Percentiles rank a stretch among this genome's conserved stretches.
Conservation (phyloP, 1,140 invertebrate species). For the Pseudomyrmex concolor region DNA sequence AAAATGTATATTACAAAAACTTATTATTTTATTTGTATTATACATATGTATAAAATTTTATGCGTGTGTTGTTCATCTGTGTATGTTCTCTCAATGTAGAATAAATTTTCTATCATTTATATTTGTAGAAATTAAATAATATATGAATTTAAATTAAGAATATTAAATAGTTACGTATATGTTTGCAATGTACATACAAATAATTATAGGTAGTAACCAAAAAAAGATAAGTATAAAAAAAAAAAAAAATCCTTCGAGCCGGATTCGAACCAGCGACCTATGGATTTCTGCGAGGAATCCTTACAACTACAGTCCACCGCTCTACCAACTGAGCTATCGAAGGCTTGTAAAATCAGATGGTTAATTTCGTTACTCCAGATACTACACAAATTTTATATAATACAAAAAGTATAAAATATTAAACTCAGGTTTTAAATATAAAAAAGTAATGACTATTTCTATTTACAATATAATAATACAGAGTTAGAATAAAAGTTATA, state of each 20-base stretch:
- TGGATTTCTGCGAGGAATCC: constrained; percentile 58
- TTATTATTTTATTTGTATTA: no score
- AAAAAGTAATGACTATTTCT: constrained; percentile 10
- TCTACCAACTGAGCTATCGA: constrained; percentile 95
- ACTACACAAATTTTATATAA: background rate
- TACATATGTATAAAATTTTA: no score
- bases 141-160: background rate
- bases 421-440: background rate
- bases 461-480: background rate
- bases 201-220: background rate
- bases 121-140: no score
- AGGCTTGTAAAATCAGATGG: constrained; percentile 80
- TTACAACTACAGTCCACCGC: constrained; percentile 92
- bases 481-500: no score
- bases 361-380: background rate
- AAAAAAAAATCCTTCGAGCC: constrained; percentile 74
- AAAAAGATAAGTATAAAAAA: constrained; percentile 18
- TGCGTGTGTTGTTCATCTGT: no score
- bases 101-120: no score
- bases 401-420: background rate
- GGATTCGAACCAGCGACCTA: constrained; percentile 79
- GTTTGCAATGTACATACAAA: background rate
- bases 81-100: no score
- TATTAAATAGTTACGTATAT: background rate
- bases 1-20: no score